These are phyloP conservation scores for Mormoops blainvillei DNA, from an alignment of 2,113 vertebrate species.

Conservation along the genomic window DNA sequence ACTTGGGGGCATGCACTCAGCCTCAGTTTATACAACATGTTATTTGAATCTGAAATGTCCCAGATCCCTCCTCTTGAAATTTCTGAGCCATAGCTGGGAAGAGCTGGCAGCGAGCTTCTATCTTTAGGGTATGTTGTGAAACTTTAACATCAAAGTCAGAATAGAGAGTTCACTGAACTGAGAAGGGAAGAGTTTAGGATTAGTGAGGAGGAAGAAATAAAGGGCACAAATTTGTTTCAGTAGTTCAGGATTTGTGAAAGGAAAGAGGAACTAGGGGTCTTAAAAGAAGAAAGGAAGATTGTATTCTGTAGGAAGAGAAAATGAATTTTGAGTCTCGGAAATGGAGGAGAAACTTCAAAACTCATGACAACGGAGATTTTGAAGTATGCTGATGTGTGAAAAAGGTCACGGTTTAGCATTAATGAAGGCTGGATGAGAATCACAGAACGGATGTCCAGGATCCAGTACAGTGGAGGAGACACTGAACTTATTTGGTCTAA, in stretches of 20 bases:
- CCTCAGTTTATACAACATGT: background rate
- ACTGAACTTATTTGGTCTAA: background rate
- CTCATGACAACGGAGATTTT: background rate
- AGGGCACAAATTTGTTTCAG: background rate
- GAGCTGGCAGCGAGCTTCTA: background rate
- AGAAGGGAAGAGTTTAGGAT: background rate
- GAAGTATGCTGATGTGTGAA: background rate
- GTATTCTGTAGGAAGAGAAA: background rate
- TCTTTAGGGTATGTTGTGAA: background rate
- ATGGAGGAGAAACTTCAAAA: background rate
- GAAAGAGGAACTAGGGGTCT: background rate
- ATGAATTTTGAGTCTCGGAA: background rate
- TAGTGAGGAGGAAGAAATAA: background rate
- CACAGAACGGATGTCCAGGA: background rate
- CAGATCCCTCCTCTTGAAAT: background rate
- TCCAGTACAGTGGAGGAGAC: background rate
- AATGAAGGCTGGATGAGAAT: background rate
- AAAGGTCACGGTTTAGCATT: background rate
- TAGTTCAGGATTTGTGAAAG: background rate
- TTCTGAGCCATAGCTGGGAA: background rate
- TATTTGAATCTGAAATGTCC: background rate
- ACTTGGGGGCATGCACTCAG: fast-evolving
- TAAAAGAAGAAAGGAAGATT: background rate
- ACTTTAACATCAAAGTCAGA: background rate
- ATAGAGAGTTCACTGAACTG: background rate